Evolutionary conservation across 2,797 vertebrate genomes (phyloP), one percentile per base, ranked within the genome.

Genomic region (Sylvilagus floridanus): DNA sequence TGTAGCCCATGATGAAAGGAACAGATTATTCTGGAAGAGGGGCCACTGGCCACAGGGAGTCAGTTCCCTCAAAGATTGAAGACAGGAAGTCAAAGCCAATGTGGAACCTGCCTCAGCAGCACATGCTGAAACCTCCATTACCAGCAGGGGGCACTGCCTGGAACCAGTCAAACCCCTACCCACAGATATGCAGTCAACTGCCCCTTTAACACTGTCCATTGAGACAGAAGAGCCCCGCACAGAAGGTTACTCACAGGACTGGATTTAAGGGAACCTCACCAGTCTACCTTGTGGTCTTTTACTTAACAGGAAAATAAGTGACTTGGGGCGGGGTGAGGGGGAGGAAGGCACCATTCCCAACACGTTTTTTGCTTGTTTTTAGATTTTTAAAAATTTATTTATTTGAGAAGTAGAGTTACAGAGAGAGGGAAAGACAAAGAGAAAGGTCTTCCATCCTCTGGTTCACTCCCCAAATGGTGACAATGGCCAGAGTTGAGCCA

Each of bases 301-400:
- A 11, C 1, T 47, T 54, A 78, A 86, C 6, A 60, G 28, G 17
- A 21, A 24, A 83, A 37, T 26, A 83, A 90, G 60, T 8, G 17
- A 72, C n/a, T 0, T 57, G 30, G 26, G 42, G 42, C 42, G 8
- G 42, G 1, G 0, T 4, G 21, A 28, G 0, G 37, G n/a, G 8
- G 2, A 8, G n/a, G 6, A 47, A 21, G 11, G 21, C 5, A 17
- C 32, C 47, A 89, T 82, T 90, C 28, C n/a, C 0, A 30, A 11
- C 12, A 1, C 9, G 42, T 47, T 47, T 47, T 47, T 47, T 47
- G 42, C 8, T 47, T 47, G 42, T 47, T 47, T 47, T 47, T 47
- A 47, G 42, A 47, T 47, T 47, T 47, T 47, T 47, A 47, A 47
- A 47, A 47, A 47, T 47, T 47, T 47, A 47, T 42, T 8, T 42